Evolutionary conservation across 1,140 invertebrate genomes (phyloP).

Genomic region (Chelonus insularis): DNA sequence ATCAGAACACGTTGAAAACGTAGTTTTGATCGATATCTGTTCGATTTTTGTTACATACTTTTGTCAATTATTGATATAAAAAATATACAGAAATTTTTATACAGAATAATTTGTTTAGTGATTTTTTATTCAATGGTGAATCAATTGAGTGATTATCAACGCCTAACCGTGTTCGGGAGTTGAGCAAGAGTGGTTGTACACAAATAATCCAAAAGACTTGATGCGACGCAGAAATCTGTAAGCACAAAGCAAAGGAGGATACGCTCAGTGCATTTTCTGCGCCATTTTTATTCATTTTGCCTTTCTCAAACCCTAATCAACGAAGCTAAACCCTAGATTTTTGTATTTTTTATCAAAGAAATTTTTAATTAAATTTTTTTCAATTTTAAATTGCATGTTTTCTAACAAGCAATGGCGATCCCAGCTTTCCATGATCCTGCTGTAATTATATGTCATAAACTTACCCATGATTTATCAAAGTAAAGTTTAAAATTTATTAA

Average conservation of each 20-base stretch:
- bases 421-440: neutral
- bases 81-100: no score
- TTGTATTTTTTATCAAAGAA: neutral
- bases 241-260: slow-evolving; percentile 61
- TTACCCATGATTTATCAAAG: neutral
- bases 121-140: slow-evolving; percentile 27
- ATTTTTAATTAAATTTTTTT: neutral
- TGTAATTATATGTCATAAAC: neutral
- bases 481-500: neutral
- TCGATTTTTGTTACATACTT: slow-evolving; percentile 30
- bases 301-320: slow-evolving; percentile 46
- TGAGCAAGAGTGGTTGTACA: slow-evolving; percentile 55
- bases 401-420: neutral
- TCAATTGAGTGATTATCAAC: slow-evolving; percentile 37
- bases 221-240: slow-evolving; percentile 59
- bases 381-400: no score
- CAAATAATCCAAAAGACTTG: slow-evolving; percentile 48
- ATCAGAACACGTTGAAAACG: slow-evolving; percentile 57
- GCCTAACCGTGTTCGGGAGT: slow-evolving; percentile 57
- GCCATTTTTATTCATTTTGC: slow-evolving; percentile 46
- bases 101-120: no score
- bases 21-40: slow-evolving; percentile 42
- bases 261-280: slow-evolving; percentile 59
- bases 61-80: slow-evolving; percentile 25
- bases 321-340: slow-evolving; percentile 44